Percentiles rank a stretch among this genome's conserved stretches.
These are phyloP conservation scores for Drosophila pruinosa DNA, from an alignment of 1,140 invertebrate genomes.

Conservation along the genomic window DNA sequence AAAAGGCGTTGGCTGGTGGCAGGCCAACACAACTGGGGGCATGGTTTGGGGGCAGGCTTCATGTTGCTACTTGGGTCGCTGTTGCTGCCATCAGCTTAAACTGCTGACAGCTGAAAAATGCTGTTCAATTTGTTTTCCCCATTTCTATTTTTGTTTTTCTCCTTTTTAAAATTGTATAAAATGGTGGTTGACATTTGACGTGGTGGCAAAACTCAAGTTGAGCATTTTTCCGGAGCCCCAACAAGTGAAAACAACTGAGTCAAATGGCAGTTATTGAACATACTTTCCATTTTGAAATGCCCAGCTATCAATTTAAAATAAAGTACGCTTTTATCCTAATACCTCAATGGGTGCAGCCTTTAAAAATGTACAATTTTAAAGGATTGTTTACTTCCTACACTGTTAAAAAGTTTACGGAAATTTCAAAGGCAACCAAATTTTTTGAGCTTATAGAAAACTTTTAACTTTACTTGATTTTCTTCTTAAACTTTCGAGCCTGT, in stretches of 20 bases:
- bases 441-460: too few species aligned
- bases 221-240: background rate
- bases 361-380: background rate
- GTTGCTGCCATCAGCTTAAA: conserved; percentile 58
- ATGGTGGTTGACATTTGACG: conserved; percentile 65
- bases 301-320: conserved; percentile 1
- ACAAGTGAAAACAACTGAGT: conserved; percentile 21
- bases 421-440: too few species aligned
- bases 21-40: conserved; percentile 14
- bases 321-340: background rate
- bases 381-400: background rate
- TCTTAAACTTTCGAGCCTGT: too few species aligned
- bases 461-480: too few species aligned
- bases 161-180: conserved; percentile 63
- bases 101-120: conserved; percentile 74
- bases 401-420: background rate
- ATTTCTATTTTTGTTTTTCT: conserved; percentile 21
- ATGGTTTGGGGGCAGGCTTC: background rate
- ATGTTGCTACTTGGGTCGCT: conserved; percentile 8
- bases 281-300: background rate
- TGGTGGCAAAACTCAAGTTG: background rate
- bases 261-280: conserved; percentile 20
- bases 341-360: background rate
- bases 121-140: conserved; percentile 40
- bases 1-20: background rate